Evolutionary conservation across 2,113 vertebrate genomes (phyloP).

Genomic region (Sceloporus tristichus): DNA sequence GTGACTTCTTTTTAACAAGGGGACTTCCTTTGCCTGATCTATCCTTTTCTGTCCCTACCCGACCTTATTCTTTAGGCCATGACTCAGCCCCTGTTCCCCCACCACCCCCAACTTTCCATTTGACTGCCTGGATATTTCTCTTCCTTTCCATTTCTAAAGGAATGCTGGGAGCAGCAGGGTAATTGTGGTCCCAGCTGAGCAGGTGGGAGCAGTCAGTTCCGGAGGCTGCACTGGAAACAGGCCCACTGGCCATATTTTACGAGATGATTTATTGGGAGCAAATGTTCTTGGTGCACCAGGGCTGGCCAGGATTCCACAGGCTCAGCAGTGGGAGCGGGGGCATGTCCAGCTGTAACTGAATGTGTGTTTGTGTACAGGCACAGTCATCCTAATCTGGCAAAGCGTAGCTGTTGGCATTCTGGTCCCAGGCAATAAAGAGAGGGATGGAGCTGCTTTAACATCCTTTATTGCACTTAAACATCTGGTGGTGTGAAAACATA

Average conservation of each 20-base stretch:
- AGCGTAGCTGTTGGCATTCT: not conserved
- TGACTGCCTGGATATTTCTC: not conserved
- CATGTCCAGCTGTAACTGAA: slow-evolving; percentile 16
- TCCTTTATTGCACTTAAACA: not conserved
- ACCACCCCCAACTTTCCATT: not conserved
- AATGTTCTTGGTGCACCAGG: slow-evolving; percentile 15
- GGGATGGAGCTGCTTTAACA: not conserved
- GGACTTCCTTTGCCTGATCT: not conserved
- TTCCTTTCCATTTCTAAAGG: slow-evolving; percentile 2
- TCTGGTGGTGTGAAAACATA: not conserved
- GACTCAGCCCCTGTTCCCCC: slow-evolving; percentile 8
- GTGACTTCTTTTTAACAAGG: not conserved
- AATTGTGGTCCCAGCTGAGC: slow-evolving; percentile 15
- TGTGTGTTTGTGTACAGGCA: not conserved
- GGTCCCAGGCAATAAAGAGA: not conserved
- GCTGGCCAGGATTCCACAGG: slow-evolving; percentile 10
- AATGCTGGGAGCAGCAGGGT: slow-evolving; percentile 32
- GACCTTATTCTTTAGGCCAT: slow-evolving; percentile 19
- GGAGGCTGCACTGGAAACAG: slow-evolving; percentile 9
- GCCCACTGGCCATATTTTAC: slow-evolving; percentile 13
- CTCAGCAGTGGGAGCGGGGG: not conserved
- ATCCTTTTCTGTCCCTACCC: slow-evolving; percentile 14
- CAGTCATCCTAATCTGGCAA: not conserved
- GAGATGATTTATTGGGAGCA: slow-evolving; percentile 17
- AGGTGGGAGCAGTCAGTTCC: slow-evolving; percentile 12